Base-by-base conservation (phyloP, 2,888 invertebrate genomes). In the Eutolmus rufibarbis region DNA sequence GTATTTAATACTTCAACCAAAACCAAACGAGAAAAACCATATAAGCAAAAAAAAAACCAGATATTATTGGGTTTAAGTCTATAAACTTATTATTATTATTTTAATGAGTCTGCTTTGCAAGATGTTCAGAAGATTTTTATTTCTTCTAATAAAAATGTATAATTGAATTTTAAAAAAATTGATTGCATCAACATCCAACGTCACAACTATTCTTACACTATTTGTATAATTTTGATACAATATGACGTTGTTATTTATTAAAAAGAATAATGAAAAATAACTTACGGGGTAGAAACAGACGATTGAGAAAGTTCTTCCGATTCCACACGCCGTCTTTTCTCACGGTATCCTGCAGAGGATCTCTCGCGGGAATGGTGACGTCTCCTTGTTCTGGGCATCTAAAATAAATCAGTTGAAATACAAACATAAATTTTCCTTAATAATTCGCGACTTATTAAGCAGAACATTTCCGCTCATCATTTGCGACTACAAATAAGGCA, bases 341-440 rank as follows among this genome's bases (percentile, higher is more conserved):
- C 93, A 89, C 92, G 90, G 89, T 91, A 91, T 89, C 90, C 92
- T 88, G 90, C 91, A 77, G 93, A 92, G 89, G 93, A 91, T 89
- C 28, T 23, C 23, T 9, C 66, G 66, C 94, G 93, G 89, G 95
- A 95, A 91, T 96, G 96, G 92, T 96, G 96, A 93, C 96, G 95
- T 94, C 97, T 95, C 90, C 96, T 95, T 89, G 96, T 96, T 90
- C 96, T 95, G 91, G 97, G 97, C 97, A 97, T 97, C 97, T 97
- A 94, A 87, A 93, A 57, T 85, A 87, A 51, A 77, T 84, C 14
- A 31, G 14, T 8, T 9, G 4, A 23, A 66, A 23, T 28, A 28
- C 9, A 66, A 66, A 14, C 51, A n/a, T 5, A 51, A n/a, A 16
- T 19, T 5, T 66, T 66, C 9, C 12, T 66, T 23, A 66, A 66